These are phyloP conservation scores for Sclerurus mexicanus DNA, from an alignment of 2,113 vertebrate genomes.

Conservation along the genomic window DNA sequence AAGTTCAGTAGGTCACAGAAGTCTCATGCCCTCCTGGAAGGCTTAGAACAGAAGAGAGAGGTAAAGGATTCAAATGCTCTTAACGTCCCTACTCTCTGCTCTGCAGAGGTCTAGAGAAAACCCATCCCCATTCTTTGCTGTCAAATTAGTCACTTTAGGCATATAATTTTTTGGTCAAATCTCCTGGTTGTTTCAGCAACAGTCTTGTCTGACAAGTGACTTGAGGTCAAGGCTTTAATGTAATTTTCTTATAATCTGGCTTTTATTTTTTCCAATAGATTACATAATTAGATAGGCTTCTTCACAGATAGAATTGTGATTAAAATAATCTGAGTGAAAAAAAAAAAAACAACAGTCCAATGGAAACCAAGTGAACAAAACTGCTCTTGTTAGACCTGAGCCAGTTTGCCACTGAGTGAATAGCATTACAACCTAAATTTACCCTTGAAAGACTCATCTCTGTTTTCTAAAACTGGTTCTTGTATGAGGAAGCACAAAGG, in stretches of 20 bases:
- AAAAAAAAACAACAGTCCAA: background rate
- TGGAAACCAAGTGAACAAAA: background rate
- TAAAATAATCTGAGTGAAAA: background rate
- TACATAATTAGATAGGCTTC: background rate
- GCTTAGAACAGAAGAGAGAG: slow-evolving; percentile 13
- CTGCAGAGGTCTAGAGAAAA: background rate
- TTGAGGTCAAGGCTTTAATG: background rate
- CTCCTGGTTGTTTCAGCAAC: background rate
- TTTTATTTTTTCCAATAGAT: background rate
- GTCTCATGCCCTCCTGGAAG: slow-evolving; percentile 3
- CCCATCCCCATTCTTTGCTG: background rate
- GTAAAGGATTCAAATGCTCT: slow-evolving; percentile 7
- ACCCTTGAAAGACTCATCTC: background rate
- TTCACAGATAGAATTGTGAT: background rate
- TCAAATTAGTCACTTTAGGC: background rate
- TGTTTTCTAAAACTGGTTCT: background rate
- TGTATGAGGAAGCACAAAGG: background rate
- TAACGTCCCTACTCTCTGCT: background rate
- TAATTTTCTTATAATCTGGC: background rate
- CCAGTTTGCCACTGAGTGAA: background rate
- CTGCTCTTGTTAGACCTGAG: background rate
- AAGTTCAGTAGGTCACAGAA: slow-evolving; percentile 50
- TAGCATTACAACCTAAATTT: background rate
- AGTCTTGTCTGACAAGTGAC: background rate
- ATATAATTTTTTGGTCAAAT: background rate